These are phyloP conservation scores for Hesperophylax magnus DNA, from an alignment of 1,140 invertebrate genomes.

Conservation along the genomic window DNA sequence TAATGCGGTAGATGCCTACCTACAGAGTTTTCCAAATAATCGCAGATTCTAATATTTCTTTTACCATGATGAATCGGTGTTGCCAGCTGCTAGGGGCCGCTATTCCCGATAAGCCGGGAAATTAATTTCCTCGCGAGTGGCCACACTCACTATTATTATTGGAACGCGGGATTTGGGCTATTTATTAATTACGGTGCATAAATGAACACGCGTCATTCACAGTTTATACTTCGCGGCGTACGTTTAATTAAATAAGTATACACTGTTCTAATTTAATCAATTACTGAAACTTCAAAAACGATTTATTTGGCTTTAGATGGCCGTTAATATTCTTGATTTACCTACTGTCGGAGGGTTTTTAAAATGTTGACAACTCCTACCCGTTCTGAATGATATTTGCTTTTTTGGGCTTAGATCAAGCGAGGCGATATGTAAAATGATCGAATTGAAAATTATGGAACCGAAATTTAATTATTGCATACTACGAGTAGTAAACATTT, in stretches of 20 bases:
- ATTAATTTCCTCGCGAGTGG: slow-evolving; percentile 11
- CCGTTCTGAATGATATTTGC: too few relatives aligned
- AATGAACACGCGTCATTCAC: slow-evolving; percentile 17
- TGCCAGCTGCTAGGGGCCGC: not conserved
- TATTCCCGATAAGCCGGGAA: slow-evolving; percentile 14
- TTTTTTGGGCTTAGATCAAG: too few relatives aligned
- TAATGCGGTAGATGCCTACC: too few relatives aligned
- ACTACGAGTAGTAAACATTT: too few relatives aligned
- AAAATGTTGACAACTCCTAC: too few relatives aligned
- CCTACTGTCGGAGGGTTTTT: too few relatives aligned
- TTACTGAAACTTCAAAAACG: not conserved
- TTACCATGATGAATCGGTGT: slow-evolving; percentile 34
- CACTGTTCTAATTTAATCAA: not conserved
- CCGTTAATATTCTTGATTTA: too few relatives aligned
- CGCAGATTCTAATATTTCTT: slow-evolving; percentile 24
- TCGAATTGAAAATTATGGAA: too few relatives aligned
- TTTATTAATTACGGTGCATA: slow-evolving; percentile 19
- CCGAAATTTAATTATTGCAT: too few relatives aligned
- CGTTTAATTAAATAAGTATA: slow-evolving; percentile 14
- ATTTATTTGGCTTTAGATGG: not conserved
- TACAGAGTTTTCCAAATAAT: not conserved
- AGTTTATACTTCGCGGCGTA: not conserved
- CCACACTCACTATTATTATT: too few relatives aligned
- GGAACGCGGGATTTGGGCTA: slow-evolving; percentile 2
- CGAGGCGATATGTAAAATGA: too few relatives aligned